A percentile compares a stretch with the other conserved stretches of the same genome.
Conservation (phyloP, 1,140 invertebrate genomes). For the Trachymyrmex septentrionalis region DNA sequence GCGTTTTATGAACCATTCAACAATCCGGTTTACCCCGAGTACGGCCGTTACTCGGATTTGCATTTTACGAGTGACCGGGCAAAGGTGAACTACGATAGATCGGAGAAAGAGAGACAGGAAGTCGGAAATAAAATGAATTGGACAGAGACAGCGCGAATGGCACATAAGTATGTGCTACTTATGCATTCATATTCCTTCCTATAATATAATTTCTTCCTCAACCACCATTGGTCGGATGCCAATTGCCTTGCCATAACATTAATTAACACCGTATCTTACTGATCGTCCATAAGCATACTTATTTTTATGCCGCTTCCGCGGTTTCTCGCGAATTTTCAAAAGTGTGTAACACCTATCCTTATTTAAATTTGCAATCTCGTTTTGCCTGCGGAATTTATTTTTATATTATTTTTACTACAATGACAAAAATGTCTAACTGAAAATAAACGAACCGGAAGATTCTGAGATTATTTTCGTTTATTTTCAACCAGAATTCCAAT, state of each 20-base stretch:
- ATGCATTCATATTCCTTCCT: conserved; percentile 35
- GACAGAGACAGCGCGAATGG: conserved; percentile 12
- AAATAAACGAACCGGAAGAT: no score
- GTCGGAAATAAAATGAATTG: conserved; percentile 3
- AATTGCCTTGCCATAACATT: conserved; percentile 8
- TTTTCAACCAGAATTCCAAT: no score
- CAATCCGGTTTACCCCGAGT: conserved; percentile 74
- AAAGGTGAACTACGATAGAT: conserved; percentile 44
- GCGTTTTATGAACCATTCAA: conserved; percentile 81
- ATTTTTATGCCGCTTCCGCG: background rate
- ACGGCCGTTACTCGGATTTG: conserved; percentile 80
- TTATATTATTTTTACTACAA: background rate
- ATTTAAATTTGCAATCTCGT: background rate
- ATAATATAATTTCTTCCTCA: conserved; percentile 52
- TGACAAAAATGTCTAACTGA: no score
- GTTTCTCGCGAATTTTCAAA: background rate
- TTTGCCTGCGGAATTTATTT: background rate
- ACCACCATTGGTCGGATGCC: conserved; percentile 30
- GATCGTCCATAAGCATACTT: background rate
- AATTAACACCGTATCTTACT: conserved; percentile 37
- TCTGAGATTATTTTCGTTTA: no score
- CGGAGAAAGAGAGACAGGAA: conserved; percentile 19
- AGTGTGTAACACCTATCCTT: background rate
- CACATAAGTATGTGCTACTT: conserved; percentile 13
- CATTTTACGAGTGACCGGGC: conserved; percentile 82